phyloP scores from a whole-genome alignment of 23 tunicate species.

The Ciona savignyi region DNA sequence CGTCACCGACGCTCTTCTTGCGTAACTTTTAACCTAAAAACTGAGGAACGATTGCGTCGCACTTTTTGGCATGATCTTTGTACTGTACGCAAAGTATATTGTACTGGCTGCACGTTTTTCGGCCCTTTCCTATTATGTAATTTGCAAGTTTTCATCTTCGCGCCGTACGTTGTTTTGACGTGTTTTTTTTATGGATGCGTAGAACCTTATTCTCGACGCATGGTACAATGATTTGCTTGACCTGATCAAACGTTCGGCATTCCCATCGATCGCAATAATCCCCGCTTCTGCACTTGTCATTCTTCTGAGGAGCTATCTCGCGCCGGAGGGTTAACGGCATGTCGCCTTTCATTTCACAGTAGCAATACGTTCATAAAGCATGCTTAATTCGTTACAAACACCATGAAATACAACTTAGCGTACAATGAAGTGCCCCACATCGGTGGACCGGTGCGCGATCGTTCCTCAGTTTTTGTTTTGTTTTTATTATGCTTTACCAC shows the following conservation, averaged over 20 bases:
- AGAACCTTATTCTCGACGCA: not conserved
- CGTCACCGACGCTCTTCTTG: constrained; percentile 18
- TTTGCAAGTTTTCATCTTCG: no score
- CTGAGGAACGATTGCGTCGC: constrained; percentile 25
- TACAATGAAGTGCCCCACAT: no score
- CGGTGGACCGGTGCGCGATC: constrained; percentile 23
- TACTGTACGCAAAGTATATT: not conserved
- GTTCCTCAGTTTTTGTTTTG: constrained; percentile 28
- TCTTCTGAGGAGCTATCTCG: not conserved
- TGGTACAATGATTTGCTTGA: not conserved
- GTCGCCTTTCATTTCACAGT: no score
- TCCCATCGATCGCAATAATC: not conserved
- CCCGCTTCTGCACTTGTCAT: not conserved
- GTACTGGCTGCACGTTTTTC: no score
- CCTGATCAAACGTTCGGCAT: not conserved
- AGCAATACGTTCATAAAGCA: no score
- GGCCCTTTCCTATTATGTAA: no score
- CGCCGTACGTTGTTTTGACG: no score
- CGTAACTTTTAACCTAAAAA: constrained; percentile 7
- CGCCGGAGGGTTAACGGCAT: not conserved
- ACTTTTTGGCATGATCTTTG: constrained; percentile 3
- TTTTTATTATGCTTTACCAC: not conserved
- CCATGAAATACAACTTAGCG: no score
- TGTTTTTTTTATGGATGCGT: no score
- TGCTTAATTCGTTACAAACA: no score